Percentiles rank a stretch among this genome's conserved stretches.
These are phyloP conservation scores for Arctocebus calabarensis DNA, from an alignment of 2,797 vertebrate species.

Conservation along the genomic window DNA sequence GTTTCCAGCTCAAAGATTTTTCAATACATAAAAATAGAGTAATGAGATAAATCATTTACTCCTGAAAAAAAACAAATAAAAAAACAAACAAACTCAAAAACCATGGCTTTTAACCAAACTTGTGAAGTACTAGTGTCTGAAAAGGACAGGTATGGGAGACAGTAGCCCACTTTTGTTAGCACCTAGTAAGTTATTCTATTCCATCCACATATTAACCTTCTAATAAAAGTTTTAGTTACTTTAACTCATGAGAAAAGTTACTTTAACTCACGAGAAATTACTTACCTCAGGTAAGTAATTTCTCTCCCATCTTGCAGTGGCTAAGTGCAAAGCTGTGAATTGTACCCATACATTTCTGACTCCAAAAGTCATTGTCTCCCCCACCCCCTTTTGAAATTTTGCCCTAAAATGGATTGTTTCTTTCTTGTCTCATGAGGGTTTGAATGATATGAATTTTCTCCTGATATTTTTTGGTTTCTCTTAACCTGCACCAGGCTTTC, in stretches of 20 bases:
- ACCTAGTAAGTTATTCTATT: background rate
- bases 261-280: background rate
- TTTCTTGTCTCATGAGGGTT: background rate
- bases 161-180: background rate
- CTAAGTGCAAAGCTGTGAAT: background rate
- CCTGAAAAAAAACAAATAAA: background rate
- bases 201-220: background rate
- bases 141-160: background rate
- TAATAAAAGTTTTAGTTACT: background rate
- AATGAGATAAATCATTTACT: background rate
- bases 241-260: background rate
- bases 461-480: background rate
- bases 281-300: background rate
- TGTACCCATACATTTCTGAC: background rate
- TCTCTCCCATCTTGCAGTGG: background rate
- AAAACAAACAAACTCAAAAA: background rate
- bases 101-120: background rate
- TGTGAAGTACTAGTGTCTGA: background rate
- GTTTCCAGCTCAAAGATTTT: background rate
- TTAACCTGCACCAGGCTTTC: background rate
- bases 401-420: background rate
- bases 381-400: background rate
- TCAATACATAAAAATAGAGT: background rate
- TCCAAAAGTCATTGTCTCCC: background rate
- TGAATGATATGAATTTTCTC: background rate